Evolutionary conservation across 2,113 vertebrate genomes (phyloP), one percentile per base, ranked within the genome.

Genomic region (Gobius niger): DNA sequence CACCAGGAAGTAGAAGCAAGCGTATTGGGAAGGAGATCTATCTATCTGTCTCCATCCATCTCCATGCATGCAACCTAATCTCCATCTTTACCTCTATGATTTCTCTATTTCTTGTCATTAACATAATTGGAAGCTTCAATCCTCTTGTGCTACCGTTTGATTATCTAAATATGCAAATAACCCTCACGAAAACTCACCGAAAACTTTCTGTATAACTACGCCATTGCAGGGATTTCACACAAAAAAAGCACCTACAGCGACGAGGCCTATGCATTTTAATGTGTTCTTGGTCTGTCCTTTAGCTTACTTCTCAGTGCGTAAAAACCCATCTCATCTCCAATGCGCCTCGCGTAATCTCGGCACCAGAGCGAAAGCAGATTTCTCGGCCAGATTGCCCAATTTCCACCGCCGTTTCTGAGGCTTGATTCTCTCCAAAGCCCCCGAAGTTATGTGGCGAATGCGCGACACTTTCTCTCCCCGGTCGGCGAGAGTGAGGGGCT

Each of bases 301-400:
- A 15, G 44, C 40, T 44, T 7, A 1, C 14, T 19, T 47, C 47
- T 8, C 6, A 8, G 47, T 44, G 53, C 12, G 9, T 47, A 8
- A 34, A 34, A 34, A 34, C 3, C 24, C 24, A 34, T 34, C 4
- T 65, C 0, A 15, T 1, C 59, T 66, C 51, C 24, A 68, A 7
- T 72, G 70, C 41, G 46, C 68, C 47, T 51, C 42, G 52, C 72
- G 52, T 68, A 75, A 63, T 18, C 7, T 56, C 42, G 51, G 63
- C 80, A 74, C 72, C 44, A 16, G 49, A 64, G 69, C 15, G 24
- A 52, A 72, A 72, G 57, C 60, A 56, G 66, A 79, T 75, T 73
- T 78, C 60, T 67, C 60, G 12, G 63, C 44, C 61, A 81, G 1
- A 81, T 82, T 66, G 70, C 76, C 52, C 75, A 76, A 80, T 82